phyloP scores from a whole-genome alignment of 1,140 invertebrate genomes.

The Hetaerina americana region DNA sequence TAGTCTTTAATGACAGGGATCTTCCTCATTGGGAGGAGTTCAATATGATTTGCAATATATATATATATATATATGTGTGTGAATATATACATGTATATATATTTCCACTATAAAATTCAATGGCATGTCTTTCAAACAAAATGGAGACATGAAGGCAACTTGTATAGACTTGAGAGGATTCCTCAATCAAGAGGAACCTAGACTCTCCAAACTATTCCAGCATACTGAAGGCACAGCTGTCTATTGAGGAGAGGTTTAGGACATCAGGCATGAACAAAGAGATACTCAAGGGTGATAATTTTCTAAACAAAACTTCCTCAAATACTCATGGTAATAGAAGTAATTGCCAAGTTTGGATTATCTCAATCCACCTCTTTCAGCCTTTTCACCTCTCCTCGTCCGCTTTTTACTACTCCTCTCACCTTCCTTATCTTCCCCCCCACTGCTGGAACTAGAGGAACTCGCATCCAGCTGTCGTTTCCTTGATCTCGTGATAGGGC shows the following conservation, averaged over 20 bases:
- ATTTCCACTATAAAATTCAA: neutral
- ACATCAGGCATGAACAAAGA: neutral
- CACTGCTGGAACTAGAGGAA: neutral
- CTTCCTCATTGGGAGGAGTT: neutral
- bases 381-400: neutral
- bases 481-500: slow-evolving; percentile 16
- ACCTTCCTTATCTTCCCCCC: neutral
- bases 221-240: neutral
- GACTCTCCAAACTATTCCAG: too few species aligned
- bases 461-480: slow-evolving; percentile 14
- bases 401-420: neutral
- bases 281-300: neutral
- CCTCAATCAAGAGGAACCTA: neutral
- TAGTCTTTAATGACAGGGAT: neutral
- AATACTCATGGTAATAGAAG: neutral
- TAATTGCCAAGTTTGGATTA: neutral
- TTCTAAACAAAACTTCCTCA: neutral
- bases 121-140: neutral
- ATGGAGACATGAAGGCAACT: neutral
- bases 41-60: neutral
- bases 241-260: neutral
- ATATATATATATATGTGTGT: too few species aligned
- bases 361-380: neutral
- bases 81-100: too few species aligned
- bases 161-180: neutral